These are phyloP conservation scores for Centruroides sculpturatus DNA, from an alignment of 1,140 invertebrate species.

Conservation along the genomic window DNA sequence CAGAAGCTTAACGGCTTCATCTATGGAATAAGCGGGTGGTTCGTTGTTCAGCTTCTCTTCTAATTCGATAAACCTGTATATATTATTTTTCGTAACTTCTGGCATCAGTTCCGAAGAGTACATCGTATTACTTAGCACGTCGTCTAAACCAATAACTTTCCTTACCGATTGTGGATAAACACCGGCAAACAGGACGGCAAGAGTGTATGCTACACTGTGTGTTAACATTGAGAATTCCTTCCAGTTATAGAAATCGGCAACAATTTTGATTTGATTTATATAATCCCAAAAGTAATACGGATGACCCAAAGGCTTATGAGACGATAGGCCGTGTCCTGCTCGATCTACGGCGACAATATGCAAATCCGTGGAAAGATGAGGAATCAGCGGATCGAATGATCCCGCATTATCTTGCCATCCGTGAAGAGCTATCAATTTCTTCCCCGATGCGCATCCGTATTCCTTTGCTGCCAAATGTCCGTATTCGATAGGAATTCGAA, in stretches of 20 bases:
- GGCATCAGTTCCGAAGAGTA: not conserved
- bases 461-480: slow-evolving; percentile 54
- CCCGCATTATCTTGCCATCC: slow-evolving; percentile 79
- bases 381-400: slow-evolving; percentile 64
- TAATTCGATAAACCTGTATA: slow-evolving; percentile 2
- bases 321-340: slow-evolving; percentile 57
- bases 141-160: slow-evolving; percentile 31
- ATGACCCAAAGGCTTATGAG: slow-evolving; percentile 54
- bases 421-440: slow-evolving; percentile 52
- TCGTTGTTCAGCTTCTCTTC: slow-evolving; percentile 2
- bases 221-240: slow-evolving; percentile 40
- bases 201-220: slow-evolving; percentile 28
- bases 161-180: slow-evolving; percentile 32
- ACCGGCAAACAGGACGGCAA: slow-evolving; percentile 23
- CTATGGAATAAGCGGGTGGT: slow-evolving; percentile 11
- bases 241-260: slow-evolving; percentile 64
- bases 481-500: slow-evolving; percentile 60
- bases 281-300: slow-evolving; percentile 56
- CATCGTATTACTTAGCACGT: slow-evolving; percentile 34
- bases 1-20: slow-evolving; percentile 19
- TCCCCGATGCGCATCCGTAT: slow-evolving; percentile 44
- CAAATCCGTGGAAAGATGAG: slow-evolving; percentile 35
- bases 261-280: slow-evolving; percentile 49
- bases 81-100: not conserved
- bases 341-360: slow-evolving; percentile 26